Base-by-base conservation (phyloP, 1,140 invertebrate genomes). In the Hylyphantes graminicola region DNA sequence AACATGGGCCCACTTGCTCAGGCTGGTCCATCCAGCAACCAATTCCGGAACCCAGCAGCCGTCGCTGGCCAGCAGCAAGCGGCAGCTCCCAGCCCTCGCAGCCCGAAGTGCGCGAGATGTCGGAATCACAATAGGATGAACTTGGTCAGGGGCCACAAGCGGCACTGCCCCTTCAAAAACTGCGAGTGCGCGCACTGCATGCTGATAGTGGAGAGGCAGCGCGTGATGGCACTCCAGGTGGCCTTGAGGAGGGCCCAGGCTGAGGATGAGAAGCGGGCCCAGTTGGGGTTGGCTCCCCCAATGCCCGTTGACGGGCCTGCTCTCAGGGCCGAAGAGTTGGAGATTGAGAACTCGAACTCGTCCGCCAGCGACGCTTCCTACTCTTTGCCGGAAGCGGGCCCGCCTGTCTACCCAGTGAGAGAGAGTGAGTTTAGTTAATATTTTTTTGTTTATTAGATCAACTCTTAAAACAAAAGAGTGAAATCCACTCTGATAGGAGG, bases 71-170 rank as follows among this genome's bases (percentile, higher is more conserved):
- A 64, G 76, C 76, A 61, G 51, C 55, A 61, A 5, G 76, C 59
- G 7, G 75, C 67, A 5, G 78, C 72, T 12, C 15, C 88, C 12
- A 50, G 80, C 35, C 89, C 89, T 5, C 86, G 88, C 3, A 85
- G 90, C 78, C 90, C 90, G 10, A 91, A 91, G 86, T 91, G 90
- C 85, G 90, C 90, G 15, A 87, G 90, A 50, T 87, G 87, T 75
- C 59, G 86, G 63, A 86, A 86, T 72, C 86, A 86, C 63, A 63
- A 73, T 78, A 79, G 83, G 19, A 77, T 50, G 12, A 73, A 73
- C 17, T 82, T 65, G 17, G 78, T 92, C 5, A 92, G 92, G 86
- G 92, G 92, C 7, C 92, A 92, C 86, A 92, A 92, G 87, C 87
- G 91, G 13, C 90, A 91, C 87, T 92, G 92, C 87, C 87, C 87